A percentile compares a stretch with the other conserved stretches of the same genome.
phyloP scores from a whole-genome alignment of 1,140 invertebrate genomes.

The Hylaeus volcanicus region DNA sequence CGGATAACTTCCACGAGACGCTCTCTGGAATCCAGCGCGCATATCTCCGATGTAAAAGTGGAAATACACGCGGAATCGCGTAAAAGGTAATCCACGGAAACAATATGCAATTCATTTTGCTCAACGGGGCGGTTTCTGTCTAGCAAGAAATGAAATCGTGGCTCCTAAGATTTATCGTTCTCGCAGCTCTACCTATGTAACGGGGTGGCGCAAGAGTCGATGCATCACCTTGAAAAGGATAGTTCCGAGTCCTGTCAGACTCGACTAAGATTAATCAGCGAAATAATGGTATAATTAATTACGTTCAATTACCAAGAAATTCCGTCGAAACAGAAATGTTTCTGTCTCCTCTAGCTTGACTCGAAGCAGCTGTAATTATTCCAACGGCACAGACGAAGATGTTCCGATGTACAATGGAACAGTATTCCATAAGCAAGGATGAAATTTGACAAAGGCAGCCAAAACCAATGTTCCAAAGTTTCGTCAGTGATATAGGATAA shows the following conservation, averaged over 20 bases:
- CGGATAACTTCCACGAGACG: background rate
- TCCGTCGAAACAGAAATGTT: conserved; percentile 44
- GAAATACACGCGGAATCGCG: background rate
- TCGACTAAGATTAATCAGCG: conserved; percentile 66
- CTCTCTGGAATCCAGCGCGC: background rate
- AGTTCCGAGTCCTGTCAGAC: background rate
- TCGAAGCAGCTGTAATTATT: too few relatives aligned
- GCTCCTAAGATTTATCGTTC: conserved; percentile 54
- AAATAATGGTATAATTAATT: conserved; percentile 71
- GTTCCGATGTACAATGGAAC: too few relatives aligned
- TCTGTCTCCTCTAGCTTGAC: background rate
- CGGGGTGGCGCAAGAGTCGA: conserved; percentile 1
- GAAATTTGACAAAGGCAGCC: too few relatives aligned
- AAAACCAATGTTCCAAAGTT: too few relatives aligned
- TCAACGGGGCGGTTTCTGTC: conserved; percentile 29
- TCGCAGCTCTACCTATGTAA: conserved; percentile 27
- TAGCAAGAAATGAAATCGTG: conserved; percentile 55
- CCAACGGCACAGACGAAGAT: too few relatives aligned
- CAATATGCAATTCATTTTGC: conserved; percentile 32
- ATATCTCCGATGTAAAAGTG: background rate
- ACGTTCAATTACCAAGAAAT: conserved; percentile 59
- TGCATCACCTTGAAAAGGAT: conserved; percentile 42
- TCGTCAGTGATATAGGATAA: too few relatives aligned
- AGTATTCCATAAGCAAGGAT: too few relatives aligned
- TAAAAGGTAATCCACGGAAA: background rate